Base-by-base conservation (phyloP, 2,888 invertebrate species). In the Furcula furcula region DNA sequence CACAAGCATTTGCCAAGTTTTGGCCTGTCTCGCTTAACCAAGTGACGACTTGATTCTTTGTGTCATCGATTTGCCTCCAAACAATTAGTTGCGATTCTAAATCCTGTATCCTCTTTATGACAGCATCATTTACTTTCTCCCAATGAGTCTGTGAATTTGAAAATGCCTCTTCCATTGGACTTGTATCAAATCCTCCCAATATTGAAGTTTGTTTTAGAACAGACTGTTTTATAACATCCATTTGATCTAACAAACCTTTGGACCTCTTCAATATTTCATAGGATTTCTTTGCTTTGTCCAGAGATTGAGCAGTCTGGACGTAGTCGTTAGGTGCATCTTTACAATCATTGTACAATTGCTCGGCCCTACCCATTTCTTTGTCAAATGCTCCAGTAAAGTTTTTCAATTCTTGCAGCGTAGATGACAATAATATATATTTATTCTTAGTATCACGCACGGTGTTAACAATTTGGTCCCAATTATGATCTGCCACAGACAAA, bases 51-150 rank as follows among this genome's bases (percentile, higher is more conserved):
- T 96, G 96, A 46, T 94, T 94, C 67, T 95, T 96, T 0, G 94
- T 93, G 39, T 95, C 95, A 54, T 96, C 95, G 19, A 98, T 94
- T 73, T 97, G 97, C 60, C 96, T 94, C 97, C 97, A 98, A 32
- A 97, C 94, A n/a, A 95, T 93, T 0, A 94, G 90, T 76, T 98
- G 97, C 0, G 96, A 95, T 79, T 98, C 98, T 30, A 94, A 91
- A 33, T 93, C 93, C 72, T 96, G 95, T 12, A 93, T 92, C 51
- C 93, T 91, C 50, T 93, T 94, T 4, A 93, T 90, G 2, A 95
- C 91, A 29, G 91, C 91, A 43, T 94, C 93, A 55, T 94, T 93
- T 0, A 91, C 88, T 47, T 92, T 91, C 40, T 94, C 93, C 92
- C 94, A 95, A 10, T 90, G 90, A 13, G 91, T 90, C 44, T 93